Evolutionary conservation across 2,888 invertebrate species (phyloP), one percentile per base, ranked within the genome.

Genomic region (Erebia epiphron): DNA sequence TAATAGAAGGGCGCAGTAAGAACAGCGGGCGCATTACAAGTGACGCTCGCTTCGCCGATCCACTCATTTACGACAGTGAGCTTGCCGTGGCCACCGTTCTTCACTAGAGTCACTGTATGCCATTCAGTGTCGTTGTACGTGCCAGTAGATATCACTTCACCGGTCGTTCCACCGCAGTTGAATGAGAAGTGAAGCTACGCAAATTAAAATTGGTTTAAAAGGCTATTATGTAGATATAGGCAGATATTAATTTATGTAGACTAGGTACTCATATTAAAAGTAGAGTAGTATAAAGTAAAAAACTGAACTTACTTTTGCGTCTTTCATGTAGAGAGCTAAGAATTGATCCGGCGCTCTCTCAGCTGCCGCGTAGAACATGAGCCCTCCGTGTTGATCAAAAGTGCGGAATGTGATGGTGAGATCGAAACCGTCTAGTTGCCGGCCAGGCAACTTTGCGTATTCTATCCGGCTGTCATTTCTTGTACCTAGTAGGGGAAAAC

Each of bases 331-430:
- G 11, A 98, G 88, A 0, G 97, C 95, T 0, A 97, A 95, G 82
- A 96, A 96, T 82, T 97, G 96, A 0, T 86, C 86, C 21, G 96
- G 95, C 1, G 94, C 89, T 13, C 90, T 89, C 69, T 96, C 95
- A 0, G 89, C 83, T 0, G 95, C 89, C 0, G 96, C 95, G 87
- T 98, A 99, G 91, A 99, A 97, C 16, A 99, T 94, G 8, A 98
- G 92, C 1, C 98, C 98, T 69, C 97, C 96, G 11, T 95, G 93
- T n/a, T 92, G 90, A 72, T 94, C 94, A 70, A 94, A 94, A 0
- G 98, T 97, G 75, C 97, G 96, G 87, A 99, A 95, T 9, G 96
- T 94, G 11, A 99, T 92, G 14, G 96, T 95, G 76, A 98, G 95
- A 73, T 97, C 96, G 84, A 96, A 97, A 52, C 94, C 94, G 72